A percentile compares a stretch with the other conserved stretches of the same genome.
phyloP scores from a whole-genome alignment of 2,113 vertebrate species.

The Illadopsis cleaveri region DNA sequence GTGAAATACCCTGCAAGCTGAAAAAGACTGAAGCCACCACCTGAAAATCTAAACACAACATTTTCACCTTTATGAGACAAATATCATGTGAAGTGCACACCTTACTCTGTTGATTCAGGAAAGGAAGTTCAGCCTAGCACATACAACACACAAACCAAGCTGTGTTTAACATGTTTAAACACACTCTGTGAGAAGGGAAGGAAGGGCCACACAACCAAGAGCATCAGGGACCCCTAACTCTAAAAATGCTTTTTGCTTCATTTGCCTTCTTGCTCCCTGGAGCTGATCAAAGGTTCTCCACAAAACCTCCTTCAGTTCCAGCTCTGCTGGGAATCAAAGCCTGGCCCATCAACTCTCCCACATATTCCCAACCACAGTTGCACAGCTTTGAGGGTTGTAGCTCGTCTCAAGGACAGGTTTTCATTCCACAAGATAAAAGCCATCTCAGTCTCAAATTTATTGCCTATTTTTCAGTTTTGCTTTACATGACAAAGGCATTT shows the following conservation, averaged over 20 bases:
- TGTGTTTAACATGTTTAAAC: neutral
- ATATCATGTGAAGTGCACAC: neutral
- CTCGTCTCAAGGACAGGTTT: rapidly evolving
- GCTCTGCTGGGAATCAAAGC: neutral
- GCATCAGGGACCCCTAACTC: neutral
- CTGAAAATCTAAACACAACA: neutral
- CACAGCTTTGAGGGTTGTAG: neutral
- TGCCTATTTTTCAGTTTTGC: neutral
- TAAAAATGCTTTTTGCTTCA: neutral
- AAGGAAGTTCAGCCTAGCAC: neutral
- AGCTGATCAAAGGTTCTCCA: neutral
- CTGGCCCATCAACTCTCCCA: neutral
- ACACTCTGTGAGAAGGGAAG: neutral
- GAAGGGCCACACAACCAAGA: neutral
- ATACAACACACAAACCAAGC: rapidly evolving
- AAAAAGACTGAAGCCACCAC: neutral
- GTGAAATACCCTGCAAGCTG: neutral
- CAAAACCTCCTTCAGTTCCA: rapidly evolving
- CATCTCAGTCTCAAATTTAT: neutral
- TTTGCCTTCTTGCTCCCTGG: neutral
- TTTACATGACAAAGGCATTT: neutral
- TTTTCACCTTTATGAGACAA: neutral
- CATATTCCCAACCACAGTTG: neutral
- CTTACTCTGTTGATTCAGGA: neutral
- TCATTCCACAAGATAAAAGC: neutral